A percentile compares a stretch with the other conserved stretches of the same genome.
Evolutionary conservation across 2,888 invertebrate genomes (phyloP).

Genomic region (Trachelus iudaicus): DNA sequence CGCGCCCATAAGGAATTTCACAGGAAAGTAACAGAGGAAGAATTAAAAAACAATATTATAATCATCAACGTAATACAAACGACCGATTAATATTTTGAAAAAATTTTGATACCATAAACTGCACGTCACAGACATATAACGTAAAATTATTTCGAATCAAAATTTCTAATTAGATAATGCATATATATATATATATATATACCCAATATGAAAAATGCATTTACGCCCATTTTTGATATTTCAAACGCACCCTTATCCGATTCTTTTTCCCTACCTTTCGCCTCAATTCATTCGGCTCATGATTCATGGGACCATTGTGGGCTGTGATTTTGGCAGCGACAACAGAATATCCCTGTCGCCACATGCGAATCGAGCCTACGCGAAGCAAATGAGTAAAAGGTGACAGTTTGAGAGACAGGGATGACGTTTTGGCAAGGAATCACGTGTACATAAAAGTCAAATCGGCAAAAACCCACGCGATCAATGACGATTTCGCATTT

Average conservation of each 20-base stretch:
- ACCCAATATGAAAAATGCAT: no score
- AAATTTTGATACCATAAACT: no score
- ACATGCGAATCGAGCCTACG: background rate
- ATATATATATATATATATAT: no score
- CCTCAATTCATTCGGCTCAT: background rate
- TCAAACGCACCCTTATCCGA: background rate
- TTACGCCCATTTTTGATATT: background rate
- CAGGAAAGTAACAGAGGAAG: background rate
- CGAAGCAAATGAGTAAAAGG: background rate
- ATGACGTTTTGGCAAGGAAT: background rate
- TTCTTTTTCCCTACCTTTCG: background rate
- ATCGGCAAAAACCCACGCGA: background rate
- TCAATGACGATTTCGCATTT: slow-evolving; percentile 42
- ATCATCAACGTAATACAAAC: background rate
- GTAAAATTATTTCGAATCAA: no score
- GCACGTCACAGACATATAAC: no score
- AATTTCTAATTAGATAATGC: no score
- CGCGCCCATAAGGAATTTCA: background rate
- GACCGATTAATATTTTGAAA: background rate
- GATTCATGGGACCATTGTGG: background rate
- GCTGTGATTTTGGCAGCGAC: background rate
- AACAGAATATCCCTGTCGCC: background rate
- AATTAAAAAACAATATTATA: background rate
- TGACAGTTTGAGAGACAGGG: background rate
- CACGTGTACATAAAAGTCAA: background rate